Evolutionary conservation across 1,140 invertebrate species (phyloP).

Genomic region (Leptoteleia sp.): DNA sequence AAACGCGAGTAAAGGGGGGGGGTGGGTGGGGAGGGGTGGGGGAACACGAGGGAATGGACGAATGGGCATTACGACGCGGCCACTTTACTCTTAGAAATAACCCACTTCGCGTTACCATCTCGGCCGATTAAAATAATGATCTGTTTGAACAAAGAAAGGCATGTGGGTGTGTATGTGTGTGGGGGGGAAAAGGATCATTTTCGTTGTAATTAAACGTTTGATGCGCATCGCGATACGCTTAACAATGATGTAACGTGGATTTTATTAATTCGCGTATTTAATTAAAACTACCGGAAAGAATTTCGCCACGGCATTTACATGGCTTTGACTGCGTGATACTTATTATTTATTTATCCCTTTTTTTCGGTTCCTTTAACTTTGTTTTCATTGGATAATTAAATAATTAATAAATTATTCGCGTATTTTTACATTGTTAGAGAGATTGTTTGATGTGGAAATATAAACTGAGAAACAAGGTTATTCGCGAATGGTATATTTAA

Average conservation of each 20-base stretch:
- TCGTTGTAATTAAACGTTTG: slow-evolving; percentile 20
- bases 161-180: slow-evolving; percentile 6
- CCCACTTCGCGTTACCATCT: slow-evolving; percentile 26
- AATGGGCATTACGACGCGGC: slow-evolving; percentile 36
- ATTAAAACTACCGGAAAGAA: background rate
- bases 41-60: background rate
- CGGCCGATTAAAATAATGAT: slow-evolving; percentile 54
- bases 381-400: no score
- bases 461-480: no score
- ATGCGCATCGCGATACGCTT: slow-evolving; percentile 7
- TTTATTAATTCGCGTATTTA: background rate
- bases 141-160: slow-evolving; percentile 38
- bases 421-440: no score
- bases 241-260: background rate
- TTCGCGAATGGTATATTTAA: no score
- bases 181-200: slow-evolving; percentile 1
- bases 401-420: no score
- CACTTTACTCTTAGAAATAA: slow-evolving; percentile 42
- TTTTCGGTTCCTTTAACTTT: no score
- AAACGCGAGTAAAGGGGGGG: slow-evolving; percentile 8
- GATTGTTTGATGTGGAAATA: no score
- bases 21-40: background rate
- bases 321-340: no score
- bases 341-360: no score
- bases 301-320: no score